Conservation (phyloP, 2,113 vertebrate genomes). For the Hystrix brachyura region DNA sequence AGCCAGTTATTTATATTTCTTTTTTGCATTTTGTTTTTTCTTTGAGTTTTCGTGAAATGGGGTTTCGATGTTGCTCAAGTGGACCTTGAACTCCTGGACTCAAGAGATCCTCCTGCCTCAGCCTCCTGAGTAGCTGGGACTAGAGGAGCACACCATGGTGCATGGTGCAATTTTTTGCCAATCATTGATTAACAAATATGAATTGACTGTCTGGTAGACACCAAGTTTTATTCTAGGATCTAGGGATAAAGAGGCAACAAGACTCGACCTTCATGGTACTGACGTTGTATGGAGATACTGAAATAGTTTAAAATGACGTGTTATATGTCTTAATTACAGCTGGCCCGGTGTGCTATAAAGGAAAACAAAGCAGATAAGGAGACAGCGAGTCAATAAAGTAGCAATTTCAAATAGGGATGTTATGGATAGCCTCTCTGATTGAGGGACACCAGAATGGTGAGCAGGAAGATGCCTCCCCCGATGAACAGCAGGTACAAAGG, state of each 20-base stretch:
- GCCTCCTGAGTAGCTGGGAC: background rate
- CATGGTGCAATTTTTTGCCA: background rate
- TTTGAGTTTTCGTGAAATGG: background rate
- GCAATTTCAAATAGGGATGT: background rate
- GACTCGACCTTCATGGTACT: background rate
- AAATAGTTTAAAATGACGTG: background rate
- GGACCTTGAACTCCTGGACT: background rate
- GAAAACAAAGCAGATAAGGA: background rate
- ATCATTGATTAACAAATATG: background rate
- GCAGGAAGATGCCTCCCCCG: background rate
- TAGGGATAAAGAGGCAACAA: background rate
- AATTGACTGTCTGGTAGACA: background rate
- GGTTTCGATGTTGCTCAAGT: background rate
- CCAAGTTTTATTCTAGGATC: background rate
- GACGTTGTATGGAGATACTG: background rate
- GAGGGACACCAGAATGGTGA: background rate
- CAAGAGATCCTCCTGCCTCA: background rate
- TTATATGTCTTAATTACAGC: background rate
- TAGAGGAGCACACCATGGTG: too few species aligned
- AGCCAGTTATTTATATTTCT: background rate
- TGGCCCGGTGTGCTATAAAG: background rate
- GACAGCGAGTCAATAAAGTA: fast-evolving
- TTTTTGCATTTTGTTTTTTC: background rate
- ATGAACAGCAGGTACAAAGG: background rate
- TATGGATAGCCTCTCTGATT: background rate